Evolutionary conservation across 1,140 invertebrate genomes (phyloP).

Genomic region (Pseudomyrmex cubaensis): DNA sequence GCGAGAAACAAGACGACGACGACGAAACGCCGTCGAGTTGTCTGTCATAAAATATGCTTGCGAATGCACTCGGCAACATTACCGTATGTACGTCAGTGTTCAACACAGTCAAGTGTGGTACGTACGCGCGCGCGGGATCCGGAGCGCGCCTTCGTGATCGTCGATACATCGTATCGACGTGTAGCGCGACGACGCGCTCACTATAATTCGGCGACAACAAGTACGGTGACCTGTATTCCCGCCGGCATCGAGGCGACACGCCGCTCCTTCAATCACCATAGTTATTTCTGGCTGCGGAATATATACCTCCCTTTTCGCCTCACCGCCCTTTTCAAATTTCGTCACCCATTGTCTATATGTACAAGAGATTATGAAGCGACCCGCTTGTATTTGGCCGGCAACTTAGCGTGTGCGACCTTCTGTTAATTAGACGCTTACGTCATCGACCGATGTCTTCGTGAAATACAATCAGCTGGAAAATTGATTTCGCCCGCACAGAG

Average conservation of each 20-base stretch:
- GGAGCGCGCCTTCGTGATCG: neutral
- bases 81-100: too few species aligned
- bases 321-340: constrained; percentile 13
- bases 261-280: constrained; percentile 29
- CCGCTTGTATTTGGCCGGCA: constrained; percentile 4
- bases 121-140: neutral
- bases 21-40: too few species aligned
- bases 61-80: too few species aligned
- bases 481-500: constrained; percentile 19
- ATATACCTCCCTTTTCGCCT: neutral
- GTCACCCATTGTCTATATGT: neutral
- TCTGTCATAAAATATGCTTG: too few species aligned
- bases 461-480: constrained; percentile 18
- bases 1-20: too few species aligned
- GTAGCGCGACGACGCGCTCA: constrained; percentile 11
- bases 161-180: constrained; percentile 25
- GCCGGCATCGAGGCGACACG: constrained; percentile 29
- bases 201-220: constrained; percentile 35
- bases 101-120: too few species aligned
- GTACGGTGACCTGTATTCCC: constrained; percentile 64
- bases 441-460: neutral
- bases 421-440: constrained; percentile 19
- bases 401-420: constrained; percentile 27
- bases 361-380: constrained; percentile 16
- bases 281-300: neutral